Evolutionary conservation across 2,888 invertebrate genomes (phyloP), one percentile per base, ranked within the genome.

Genomic region (Agrotis puta): DNA sequence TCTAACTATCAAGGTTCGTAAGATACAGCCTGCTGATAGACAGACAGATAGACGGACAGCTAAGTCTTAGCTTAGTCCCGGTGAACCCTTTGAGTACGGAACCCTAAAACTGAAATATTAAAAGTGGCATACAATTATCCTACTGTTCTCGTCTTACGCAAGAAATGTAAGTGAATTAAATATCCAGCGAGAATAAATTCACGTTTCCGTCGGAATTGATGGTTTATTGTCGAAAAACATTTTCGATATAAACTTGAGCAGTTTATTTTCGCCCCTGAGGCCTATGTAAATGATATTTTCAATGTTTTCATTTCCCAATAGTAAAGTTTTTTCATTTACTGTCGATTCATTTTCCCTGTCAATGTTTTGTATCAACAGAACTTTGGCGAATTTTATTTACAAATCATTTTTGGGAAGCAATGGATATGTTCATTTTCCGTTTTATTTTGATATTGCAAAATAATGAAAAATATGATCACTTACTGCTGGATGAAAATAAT

Each of bases 191-290:
- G 24, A 75, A 53, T 53, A 59, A 39, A 39, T 65, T 56, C 43
- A 6, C 20, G 24, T 56, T 56, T n/a, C 43, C 18, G 24, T 20
- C 16, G 53, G 70, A 76, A 79, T 79, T 71, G 57, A 81, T 77
- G 64, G 61, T 64, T 48, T 63, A 71, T 63, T 56, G 62, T 81
- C 82, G 63, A 72, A 79, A 79, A 61, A 77, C 62, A 77, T 65
- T 77, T 77, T 68, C 82, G 62, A 77, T 71, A 81, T 50, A 61
- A 82, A 78, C 67, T 78, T 81, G 14, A 63, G 66, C 70, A 57
- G 58, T 66, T 64, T 58, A 22, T 62, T 59, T 58, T 51, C 43
- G 3, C 39, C 22, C 16, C 24, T 13, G 59, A 56, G 67, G 27
- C 64, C 57, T 27, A 66, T 47, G 54, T 68, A 63, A 71, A 53